phyloP scores from a whole-genome alignment of 1,140 invertebrate genomes.

The Caerostris darwini region DNA sequence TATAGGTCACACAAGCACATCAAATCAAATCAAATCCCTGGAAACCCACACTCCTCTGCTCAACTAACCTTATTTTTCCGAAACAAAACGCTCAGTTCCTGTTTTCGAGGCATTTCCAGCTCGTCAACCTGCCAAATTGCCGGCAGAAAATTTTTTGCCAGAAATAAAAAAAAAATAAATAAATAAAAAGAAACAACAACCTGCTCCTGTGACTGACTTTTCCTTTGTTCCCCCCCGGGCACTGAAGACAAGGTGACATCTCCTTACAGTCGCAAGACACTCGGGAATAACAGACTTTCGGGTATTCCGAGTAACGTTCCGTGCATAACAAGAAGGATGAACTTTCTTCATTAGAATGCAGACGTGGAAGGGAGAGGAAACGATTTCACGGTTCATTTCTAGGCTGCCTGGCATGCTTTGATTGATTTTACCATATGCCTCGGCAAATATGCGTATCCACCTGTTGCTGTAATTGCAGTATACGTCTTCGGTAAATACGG shows the following conservation, averaged over 20 bases:
- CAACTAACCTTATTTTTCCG: conserved; percentile 29
- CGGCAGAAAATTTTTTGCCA: neutral
- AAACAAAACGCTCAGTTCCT: neutral
- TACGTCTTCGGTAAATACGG: neutral
- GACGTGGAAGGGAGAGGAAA: conserved; percentile 22
- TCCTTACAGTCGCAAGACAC: neutral
- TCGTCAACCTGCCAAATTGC: conserved; percentile 16
- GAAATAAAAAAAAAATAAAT: neutral
- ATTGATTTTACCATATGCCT: conserved; percentile 35
- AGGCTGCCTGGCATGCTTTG: conserved; percentile 10
- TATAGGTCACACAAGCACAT: neutral
- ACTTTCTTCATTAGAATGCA: conserved; percentile 41
- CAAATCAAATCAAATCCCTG: neutral
- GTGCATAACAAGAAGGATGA: conserved; percentile 12
- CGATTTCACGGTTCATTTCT: conserved; percentile 54
- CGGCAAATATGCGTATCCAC: neutral
- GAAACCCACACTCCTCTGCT: conserved; percentile 22
- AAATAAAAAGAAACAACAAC: neutral
- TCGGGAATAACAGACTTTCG: neutral
- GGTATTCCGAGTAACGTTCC: conserved; percentile 38
- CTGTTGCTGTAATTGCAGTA: neutral
- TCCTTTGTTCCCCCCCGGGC: neutral
- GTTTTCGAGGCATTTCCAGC: conserved; percentile 37
- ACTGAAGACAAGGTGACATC: conserved; percentile 7
- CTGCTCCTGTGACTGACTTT: conserved; percentile 54